phyloP scores from a whole-genome alignment of 2,888 invertebrate genomes.

The Brachypalpus laphriformis region DNA sequence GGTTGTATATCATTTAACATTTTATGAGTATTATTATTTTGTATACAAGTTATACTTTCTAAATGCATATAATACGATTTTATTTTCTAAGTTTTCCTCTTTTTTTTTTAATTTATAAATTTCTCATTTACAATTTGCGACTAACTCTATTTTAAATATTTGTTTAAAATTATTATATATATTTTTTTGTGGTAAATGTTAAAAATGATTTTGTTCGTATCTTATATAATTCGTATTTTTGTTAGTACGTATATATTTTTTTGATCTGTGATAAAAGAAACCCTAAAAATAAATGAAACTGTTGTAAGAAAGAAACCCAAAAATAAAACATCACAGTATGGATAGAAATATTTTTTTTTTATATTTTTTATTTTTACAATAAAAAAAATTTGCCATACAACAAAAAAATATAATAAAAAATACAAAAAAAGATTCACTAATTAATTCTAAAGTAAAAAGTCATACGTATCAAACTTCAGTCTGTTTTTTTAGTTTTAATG shows the following conservation, averaged over 20 bases:
- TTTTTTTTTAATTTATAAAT: constrained; percentile 51
- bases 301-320: constrained; percentile 3
- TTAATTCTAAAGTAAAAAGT: constrained; percentile 49
- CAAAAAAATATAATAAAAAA: constrained; percentile 50
- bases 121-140: constrained; percentile 69
- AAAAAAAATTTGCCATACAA: constrained; percentile 42
- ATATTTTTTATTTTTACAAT: constrained; percentile 41
- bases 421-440: constrained; percentile 62
- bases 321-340: constrained; percentile 55
- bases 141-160: constrained; percentile 57
- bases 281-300: not conserved
- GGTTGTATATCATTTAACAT: constrained; percentile 71
- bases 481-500: constrained; percentile 42
- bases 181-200: constrained; percentile 47
- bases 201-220: constrained; percentile 49
- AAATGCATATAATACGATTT: constrained; percentile 66
- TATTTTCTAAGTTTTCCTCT: constrained; percentile 55
- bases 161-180: constrained; percentile 11
- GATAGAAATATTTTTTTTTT: constrained; percentile 45
- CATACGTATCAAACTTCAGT: constrained; percentile 68
- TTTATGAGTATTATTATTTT: constrained; percentile 71
- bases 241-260: constrained; percentile 47
- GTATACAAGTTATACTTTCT: constrained; percentile 71
- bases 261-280: constrained; percentile 24
- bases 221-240: constrained; percentile 53